Conservation (phyloP, 1,140 invertebrate genomes). For the Drosophila tropicalis region DNA sequence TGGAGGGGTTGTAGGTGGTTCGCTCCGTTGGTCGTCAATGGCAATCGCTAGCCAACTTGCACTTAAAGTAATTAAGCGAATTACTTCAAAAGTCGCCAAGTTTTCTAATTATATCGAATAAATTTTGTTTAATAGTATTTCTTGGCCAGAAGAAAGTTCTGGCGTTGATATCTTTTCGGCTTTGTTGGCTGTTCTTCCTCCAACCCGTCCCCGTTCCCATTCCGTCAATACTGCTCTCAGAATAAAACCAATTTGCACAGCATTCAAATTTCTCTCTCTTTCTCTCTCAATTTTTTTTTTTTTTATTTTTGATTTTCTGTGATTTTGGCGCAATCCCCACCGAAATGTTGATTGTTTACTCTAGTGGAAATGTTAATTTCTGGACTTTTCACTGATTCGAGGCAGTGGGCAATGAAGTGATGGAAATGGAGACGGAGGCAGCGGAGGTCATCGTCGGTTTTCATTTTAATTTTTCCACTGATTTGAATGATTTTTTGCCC, state of each 20-base stretch:
- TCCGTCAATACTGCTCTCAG: background rate
- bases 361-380: constrained; percentile 78
- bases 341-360: constrained; percentile 66
- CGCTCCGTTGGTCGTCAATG: constrained; percentile 4
- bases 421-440: background rate
- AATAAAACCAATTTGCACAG: constrained; percentile 67
- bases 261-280: constrained; percentile 41
- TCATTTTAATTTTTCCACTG: constrained; percentile 42
- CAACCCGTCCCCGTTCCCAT: background rate
- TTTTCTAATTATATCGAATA: constrained; percentile 82
- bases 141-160: constrained; percentile 45
- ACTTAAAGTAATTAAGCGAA: constrained; percentile 81
- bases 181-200: background rate
- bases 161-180: constrained; percentile 31
- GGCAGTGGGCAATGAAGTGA: constrained; percentile 33
- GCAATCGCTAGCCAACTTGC: constrained; percentile 34
- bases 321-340: constrained; percentile 53
- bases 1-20: background rate
- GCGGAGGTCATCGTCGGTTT: background rate
- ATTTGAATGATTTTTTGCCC: constrained; percentile 73
- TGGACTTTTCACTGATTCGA: constrained; percentile 70
- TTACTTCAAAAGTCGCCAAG: constrained; percentile 82
- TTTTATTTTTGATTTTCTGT: constrained; percentile 48
- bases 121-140: constrained; percentile 79
- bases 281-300: constrained; percentile 15